Evolutionary conservation across 2,113 vertebrate species (phyloP).

Genomic region (Ceratotherium simum): DNA sequence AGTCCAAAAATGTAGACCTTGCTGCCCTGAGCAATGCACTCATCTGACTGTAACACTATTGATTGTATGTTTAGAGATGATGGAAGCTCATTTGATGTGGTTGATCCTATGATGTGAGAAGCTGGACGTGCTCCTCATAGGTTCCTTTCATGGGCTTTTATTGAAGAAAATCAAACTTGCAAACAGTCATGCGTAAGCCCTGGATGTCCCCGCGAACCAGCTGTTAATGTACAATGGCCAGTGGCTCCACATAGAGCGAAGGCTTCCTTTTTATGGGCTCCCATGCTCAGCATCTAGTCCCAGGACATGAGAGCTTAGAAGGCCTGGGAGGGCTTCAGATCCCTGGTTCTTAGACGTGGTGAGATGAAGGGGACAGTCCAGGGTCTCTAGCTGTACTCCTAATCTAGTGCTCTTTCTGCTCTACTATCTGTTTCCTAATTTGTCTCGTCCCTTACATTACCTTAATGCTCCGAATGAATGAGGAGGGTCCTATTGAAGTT

Average conservation of each 20-base stretch:
- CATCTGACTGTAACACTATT: background rate
- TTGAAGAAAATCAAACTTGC: constrained; percentile 44
- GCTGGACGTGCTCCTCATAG: background rate
- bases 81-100: constrained; percentile 22
- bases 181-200: background rate
- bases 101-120: background rate
- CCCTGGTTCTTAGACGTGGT: background rate
- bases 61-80: constrained; percentile 4
- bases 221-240: background rate
- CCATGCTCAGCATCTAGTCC: background rate
- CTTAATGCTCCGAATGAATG: background rate
- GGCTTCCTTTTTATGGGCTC: background rate
- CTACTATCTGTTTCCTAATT: background rate
- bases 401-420: background rate
- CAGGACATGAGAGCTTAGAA: background rate
- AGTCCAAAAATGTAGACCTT: constrained; percentile 30
- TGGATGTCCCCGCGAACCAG: fast-evolving
- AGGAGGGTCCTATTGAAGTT: background rate
- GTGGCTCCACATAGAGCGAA: background rate
- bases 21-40: background rate
- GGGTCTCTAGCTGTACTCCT: background rate
- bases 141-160: constrained; percentile 53
- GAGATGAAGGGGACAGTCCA: background rate
- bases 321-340: background rate
- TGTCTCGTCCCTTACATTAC: background rate